Percentiles rank a stretch among this genome's conserved stretches.
These are phyloP conservation scores for Paraplagusia blochii DNA, from an alignment of 2,113 vertebrate genomes.

Conservation along the genomic window DNA sequence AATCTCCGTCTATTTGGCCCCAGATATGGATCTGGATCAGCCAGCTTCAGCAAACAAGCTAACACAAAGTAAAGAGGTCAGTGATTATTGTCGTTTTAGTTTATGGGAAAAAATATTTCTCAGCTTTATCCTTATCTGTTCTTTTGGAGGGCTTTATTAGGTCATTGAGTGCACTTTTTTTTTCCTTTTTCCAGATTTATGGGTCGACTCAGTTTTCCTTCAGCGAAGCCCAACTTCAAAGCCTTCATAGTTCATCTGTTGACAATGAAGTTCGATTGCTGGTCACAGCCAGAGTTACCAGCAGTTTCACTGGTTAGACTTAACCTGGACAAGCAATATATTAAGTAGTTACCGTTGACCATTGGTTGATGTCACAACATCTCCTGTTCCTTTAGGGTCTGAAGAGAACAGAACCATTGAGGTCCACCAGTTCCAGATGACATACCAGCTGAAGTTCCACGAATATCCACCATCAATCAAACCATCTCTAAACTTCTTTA, in stretches of 20 bases:
- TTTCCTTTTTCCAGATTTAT: slow-evolving; percentile 73
- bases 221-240: slow-evolving; percentile 59
- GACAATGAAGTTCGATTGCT: slow-evolving; percentile 14
- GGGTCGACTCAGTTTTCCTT: slow-evolving; percentile 80
- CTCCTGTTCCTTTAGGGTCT: slow-evolving; percentile 62
- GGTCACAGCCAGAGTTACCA: slow-evolving; percentile 74
- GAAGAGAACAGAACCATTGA: slow-evolving; percentile 75
- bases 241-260: background rate
- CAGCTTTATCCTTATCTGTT: too few relatives aligned
- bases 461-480: slow-evolving; percentile 77
- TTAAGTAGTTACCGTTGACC: background rate
- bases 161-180: background rate
- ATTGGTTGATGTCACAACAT: background rate
- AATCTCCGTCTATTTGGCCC: slow-evolving; percentile 51
- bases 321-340: background rate
- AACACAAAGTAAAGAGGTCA: slow-evolving; percentile 78
- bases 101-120: background rate
- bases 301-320: slow-evolving; percentile 76
- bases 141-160: too few relatives aligned
- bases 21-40: slow-evolving; percentile 50
- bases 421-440: slow-evolving; percentile 70
- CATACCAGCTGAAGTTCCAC: slow-evolving; percentile 79
- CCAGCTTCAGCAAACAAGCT: slow-evolving; percentile 64
- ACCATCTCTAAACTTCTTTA: slow-evolving; percentile 81
- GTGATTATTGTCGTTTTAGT: background rate